Evolutionary conservation across 2,888 invertebrate species (phyloP).

Genomic region (Strigamia crassipes): DNA sequence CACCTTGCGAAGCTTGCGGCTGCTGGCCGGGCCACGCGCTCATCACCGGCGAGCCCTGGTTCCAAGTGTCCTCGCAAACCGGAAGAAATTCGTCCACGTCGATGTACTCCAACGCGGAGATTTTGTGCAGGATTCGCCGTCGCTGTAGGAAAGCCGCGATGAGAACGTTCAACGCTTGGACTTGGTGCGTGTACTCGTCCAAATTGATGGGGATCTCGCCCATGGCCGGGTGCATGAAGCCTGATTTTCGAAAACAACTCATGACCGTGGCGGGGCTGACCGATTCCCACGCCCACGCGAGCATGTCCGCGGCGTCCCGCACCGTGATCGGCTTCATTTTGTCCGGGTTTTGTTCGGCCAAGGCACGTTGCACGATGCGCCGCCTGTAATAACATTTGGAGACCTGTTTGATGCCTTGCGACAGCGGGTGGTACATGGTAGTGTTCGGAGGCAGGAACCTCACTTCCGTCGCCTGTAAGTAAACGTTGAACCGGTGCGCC

Average conservation of each 20-base stretch:
- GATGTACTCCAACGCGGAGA: slow-evolving; percentile 44
- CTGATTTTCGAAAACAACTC: slow-evolving; percentile 46
- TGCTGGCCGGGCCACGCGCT: slow-evolving; percentile 41
- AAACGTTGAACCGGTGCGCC: slow-evolving; percentile 41
- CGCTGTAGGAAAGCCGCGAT: slow-evolving; percentile 44
- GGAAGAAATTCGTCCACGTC: slow-evolving; percentile 45
- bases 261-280: slow-evolving; percentile 44
- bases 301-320: slow-evolving; percentile 37
- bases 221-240: slow-evolving; percentile 46
- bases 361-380: slow-evolving; percentile 42
- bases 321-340: slow-evolving; percentile 43
- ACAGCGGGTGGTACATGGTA: slow-evolving; percentile 44
- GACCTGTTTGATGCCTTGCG: slow-evolving; percentile 44
- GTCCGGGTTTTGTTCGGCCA: slow-evolving; percentile 45
- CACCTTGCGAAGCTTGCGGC: not conserved
- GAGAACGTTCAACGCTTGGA: slow-evolving; percentile 41
- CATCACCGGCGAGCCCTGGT: slow-evolving; percentile 35
- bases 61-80: slow-evolving; percentile 46
- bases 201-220: slow-evolving; percentile 45
- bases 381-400: slow-evolving; percentile 45
- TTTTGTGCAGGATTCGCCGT: slow-evolving; percentile 18
- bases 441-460: slow-evolving; percentile 44
- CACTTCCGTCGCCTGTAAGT: slow-evolving; percentile 36
- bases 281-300: slow-evolving; percentile 46
- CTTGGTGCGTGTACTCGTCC: slow-evolving; percentile 46